phyloP scores from a whole-genome alignment of 2,113 vertebrate genomes.

The Podilymbus podiceps region DNA sequence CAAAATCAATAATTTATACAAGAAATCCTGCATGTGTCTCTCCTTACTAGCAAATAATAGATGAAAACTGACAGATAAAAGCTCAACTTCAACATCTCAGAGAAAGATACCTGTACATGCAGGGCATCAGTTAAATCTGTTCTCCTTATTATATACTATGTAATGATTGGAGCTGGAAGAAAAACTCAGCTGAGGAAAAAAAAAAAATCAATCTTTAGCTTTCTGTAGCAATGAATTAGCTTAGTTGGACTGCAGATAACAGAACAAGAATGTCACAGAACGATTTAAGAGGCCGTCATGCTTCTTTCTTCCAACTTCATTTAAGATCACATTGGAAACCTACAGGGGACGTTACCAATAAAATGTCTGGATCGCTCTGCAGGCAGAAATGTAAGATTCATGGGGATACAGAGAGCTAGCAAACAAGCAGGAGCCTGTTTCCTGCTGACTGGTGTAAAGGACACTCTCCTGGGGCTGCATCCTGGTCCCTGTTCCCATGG shows the following conservation, averaged over 20 bases:
- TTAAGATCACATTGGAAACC: background rate
- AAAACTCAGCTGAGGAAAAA: background rate
- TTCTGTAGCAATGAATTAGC: background rate
- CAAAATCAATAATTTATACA: slow-evolving; percentile 53
- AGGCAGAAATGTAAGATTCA: background rate
- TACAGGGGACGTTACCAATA: background rate
- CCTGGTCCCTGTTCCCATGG: background rate
- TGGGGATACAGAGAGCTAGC: background rate
- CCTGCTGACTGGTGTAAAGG: background rate
- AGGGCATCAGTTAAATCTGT: background rate
- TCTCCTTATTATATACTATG: background rate
- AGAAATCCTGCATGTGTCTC: slow-evolving; percentile 31
- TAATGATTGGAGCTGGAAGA: slow-evolving; percentile 24
- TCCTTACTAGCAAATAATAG: slow-evolving; percentile 57
- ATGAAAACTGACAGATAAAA: slow-evolving; percentile 64
- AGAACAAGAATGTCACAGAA: background rate
- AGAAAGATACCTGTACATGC: background rate
- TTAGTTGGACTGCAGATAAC: background rate
- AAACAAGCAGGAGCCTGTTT: background rate
- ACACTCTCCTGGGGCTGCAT: background rate
- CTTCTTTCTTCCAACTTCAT: background rate
- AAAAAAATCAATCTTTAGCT: background rate
- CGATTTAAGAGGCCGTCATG: background rate
- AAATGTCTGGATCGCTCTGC: background rate
- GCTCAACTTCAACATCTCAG: background rate